Conservation (phyloP, 2,113 vertebrate species). For the Galeopterus variegatus region DNA sequence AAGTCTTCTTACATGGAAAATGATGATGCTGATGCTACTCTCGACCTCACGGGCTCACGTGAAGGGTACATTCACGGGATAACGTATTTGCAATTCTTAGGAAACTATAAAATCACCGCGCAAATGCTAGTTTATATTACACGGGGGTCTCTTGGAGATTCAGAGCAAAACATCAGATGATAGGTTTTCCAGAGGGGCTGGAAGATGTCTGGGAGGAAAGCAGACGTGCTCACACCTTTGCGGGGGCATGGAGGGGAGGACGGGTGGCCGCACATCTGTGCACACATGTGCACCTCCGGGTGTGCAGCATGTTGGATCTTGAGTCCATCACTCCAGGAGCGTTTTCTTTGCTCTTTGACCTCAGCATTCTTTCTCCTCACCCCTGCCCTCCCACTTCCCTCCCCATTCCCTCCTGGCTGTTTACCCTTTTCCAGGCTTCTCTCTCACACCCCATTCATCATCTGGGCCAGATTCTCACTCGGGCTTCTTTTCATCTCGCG, state of each 20-base stretch:
- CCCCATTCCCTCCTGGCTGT: slow-evolving; percentile 66
- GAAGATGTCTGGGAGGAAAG: not conserved
- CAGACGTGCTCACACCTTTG: not conserved
- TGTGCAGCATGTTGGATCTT: not conserved
- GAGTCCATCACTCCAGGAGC: slow-evolving; percentile 48
- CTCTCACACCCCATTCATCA: slow-evolving; percentile 82
- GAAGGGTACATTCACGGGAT: accelerated
- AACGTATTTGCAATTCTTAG: not conserved
- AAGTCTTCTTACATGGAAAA: not conserved
- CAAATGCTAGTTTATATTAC: not conserved
- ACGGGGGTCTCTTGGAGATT: not conserved
- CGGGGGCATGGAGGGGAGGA: accelerated
- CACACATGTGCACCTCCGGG: not conserved
- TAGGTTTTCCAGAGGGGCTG: not conserved
- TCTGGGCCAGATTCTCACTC: slow-evolving; percentile 55
- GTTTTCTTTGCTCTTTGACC: slow-evolving; percentile 77
- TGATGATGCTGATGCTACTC: accelerated
- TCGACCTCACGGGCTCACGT: not conserved
- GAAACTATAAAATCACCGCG: not conserved
- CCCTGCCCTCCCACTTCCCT: not conserved
- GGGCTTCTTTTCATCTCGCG: slow-evolving; percentile 70
- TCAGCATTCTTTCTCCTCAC: slow-evolving; percentile 73
- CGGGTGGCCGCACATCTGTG: not conserved
- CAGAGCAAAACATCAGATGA: not conserved
- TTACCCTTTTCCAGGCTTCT: slow-evolving; percentile 76